Evolutionary conservation across 2,888 invertebrate species (phyloP), one percentile per base, ranked within the genome.

Genomic region (Lomographa bimaculata): DNA sequence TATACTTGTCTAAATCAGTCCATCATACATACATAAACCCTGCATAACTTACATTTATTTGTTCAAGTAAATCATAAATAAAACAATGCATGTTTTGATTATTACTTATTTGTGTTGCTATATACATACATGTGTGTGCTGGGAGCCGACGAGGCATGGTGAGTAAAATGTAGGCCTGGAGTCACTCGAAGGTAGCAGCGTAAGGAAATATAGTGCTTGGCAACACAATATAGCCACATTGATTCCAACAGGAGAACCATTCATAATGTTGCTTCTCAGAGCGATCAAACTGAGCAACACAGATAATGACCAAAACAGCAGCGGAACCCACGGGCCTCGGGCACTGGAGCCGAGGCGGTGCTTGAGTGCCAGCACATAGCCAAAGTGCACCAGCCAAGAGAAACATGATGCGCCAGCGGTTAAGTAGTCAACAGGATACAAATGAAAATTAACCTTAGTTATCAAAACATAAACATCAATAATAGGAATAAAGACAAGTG

Each of bases 331-430:
- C 0, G 96, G 95, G 0, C 97, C 97, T 21, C 96, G 89, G 45
- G 94, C 91, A 80, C 93, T 94, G 45, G 91, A 69, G 0, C 91
- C 90, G 20, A 94, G 79, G 53, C 92, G 89, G 57, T 89, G 91
- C 55, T 93, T 92, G 36, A 96, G 76, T 2, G 93, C 92, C 54
- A 95, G 80, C 57, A 92, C 90, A 79, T 94, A 95, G 49, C 94
- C 92, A 57, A 95, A 92, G 79, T 98, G 97, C 7, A 96, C 90
- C 33, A 94, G 81, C 97, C 97, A 97, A 26, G 95, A 90, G 26
- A 96, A 76, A 51, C 93, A 92, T 68, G 95, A 91, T 2, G 94
- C 90, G 23, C 93, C 93, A 10, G 92, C 91, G 25, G 93, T 81
- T 23, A 96, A 90, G 65, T 94, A 93, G 71, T 95, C 94, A 35